A percentile compares a stretch with the other conserved stretches of the same genome.
These are phyloP conservation scores for Agrochola circellaris DNA, from an alignment of 2,888 invertebrate genomes.

Conservation along the genomic window DNA sequence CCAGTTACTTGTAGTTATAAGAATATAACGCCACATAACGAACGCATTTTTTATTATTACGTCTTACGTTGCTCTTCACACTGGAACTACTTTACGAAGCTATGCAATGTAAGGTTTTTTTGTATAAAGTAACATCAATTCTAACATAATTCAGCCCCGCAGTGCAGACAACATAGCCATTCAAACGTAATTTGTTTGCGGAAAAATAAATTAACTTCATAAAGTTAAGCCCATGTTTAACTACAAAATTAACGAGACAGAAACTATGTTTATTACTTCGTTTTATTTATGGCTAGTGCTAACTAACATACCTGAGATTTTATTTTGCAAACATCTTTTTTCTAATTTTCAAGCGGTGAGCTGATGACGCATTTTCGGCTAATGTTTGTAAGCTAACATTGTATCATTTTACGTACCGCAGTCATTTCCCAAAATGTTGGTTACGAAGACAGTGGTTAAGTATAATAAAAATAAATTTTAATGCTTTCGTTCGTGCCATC, in stretches of 20 bases:
- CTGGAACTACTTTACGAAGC: background rate
- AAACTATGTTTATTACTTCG: conserved; percentile 25
- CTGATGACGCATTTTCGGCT: conserved; percentile 36
- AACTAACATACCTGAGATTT: too few species aligned
- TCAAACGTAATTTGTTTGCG: conserved; percentile 18
- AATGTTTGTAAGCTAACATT: conserved; percentile 55
- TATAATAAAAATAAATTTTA: conserved; percentile 77
- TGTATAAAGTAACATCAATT: conserved; percentile 11
- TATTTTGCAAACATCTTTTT: background rate
- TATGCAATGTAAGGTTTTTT: background rate
- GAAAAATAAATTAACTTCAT: conserved; percentile 22
- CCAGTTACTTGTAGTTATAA: too few species aligned
- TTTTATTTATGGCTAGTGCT: conserved; percentile 23
- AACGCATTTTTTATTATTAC: background rate
- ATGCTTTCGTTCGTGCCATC: conserved; percentile 75
- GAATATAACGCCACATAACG: too few species aligned
- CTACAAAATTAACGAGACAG: conserved; percentile 32
- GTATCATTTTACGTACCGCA: conserved; percentile 58
- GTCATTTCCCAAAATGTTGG: conserved; percentile 69
- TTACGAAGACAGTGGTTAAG: conserved; percentile 73
- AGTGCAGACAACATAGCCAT: conserved; percentile 6
- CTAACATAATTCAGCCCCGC: background rate
- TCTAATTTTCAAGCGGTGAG: conserved; percentile 10
- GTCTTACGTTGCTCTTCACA: background rate
- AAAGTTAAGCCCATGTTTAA: conserved; percentile 8